Percentiles rank a stretch among this genome's conserved stretches.
These are phyloP conservation scores for Calvadosia cruxmelitensis DNA, from an alignment of 30 jellyfish, hydroid and myxozoan genomes.

Conservation along the genomic window DNA sequence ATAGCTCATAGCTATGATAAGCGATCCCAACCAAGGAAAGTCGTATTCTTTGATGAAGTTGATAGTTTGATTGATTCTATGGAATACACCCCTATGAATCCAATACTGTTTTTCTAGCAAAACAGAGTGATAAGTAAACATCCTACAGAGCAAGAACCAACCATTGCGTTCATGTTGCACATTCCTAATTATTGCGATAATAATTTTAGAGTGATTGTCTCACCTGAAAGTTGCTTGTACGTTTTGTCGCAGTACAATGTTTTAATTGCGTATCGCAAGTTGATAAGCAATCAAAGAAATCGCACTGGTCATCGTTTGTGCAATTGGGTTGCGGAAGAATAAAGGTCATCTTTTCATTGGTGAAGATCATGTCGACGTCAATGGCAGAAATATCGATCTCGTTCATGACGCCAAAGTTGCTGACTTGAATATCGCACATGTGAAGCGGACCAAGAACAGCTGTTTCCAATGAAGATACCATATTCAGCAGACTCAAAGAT, in stretches of 20 bases:
- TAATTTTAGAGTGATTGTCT: no score
- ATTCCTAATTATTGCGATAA: no score
- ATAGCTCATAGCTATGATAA: no score
- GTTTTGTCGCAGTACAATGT: slow-evolving; percentile 46
- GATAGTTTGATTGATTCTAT: no score
- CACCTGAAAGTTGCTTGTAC: slow-evolving; percentile 78
- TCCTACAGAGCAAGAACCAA: no score
- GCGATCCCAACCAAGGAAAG: no score
- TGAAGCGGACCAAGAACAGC: slow-evolving; percentile 60
- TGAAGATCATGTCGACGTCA: slow-evolving; percentile 70
- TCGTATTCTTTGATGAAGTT: no score
- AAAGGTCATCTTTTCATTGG: slow-evolving; percentile 38
- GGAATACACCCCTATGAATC: no score
- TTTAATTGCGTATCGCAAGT: slow-evolving; percentile 49
- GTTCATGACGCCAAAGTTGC: slow-evolving; percentile 77
- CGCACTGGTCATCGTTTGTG: slow-evolving; percentile 59
- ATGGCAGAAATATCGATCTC: slow-evolving; percentile 53
- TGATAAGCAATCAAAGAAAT: slow-evolving; percentile 79
- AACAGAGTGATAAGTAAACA: no score
- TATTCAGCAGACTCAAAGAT: slow-evolving; percentile 55
- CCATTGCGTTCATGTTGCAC: no score
- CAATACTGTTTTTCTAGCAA: no score
- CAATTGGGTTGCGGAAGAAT: slow-evolving; percentile 80
- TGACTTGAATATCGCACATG: slow-evolving; percentile 91
- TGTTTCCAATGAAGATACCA: slow-evolving; percentile 43